phyloP scores from a whole-genome alignment of 2,888 invertebrate genomes.

The Aricia artaxerxes region DNA sequence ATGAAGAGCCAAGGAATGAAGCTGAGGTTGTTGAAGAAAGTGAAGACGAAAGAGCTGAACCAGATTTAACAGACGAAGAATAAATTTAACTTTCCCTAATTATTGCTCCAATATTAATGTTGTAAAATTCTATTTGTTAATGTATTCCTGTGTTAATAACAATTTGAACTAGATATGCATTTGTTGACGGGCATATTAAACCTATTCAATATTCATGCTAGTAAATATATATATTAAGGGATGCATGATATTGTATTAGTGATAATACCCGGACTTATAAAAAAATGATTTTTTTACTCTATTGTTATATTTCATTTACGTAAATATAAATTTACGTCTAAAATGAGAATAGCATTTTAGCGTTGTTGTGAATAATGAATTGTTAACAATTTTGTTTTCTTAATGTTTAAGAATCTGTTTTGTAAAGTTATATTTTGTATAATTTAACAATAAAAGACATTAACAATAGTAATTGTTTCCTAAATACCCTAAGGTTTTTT shows the following conservation, averaged over 20 bases:
- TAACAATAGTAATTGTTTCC: slow-evolving; percentile 45
- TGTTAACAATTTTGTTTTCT: slow-evolving; percentile 53
- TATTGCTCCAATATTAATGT: background rate
- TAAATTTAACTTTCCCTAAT: slow-evolving; percentile 46
- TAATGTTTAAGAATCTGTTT: slow-evolving; percentile 65
- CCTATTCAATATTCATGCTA: slow-evolving; percentile 63
- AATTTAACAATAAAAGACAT: slow-evolving; percentile 78
- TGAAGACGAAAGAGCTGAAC: slow-evolving; percentile 74
- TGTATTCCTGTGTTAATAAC: slow-evolving; percentile 1
- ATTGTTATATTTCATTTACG: slow-evolving; percentile 57
- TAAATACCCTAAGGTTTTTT: background rate
- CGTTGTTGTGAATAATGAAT: slow-evolving; percentile 45
- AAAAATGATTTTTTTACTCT: slow-evolving; percentile 1
- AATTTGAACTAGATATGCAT: slow-evolving; percentile 6
- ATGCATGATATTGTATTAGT: slow-evolving; percentile 59
- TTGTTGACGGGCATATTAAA: slow-evolving; percentile 39
- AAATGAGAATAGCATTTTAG: slow-evolving; percentile 52
- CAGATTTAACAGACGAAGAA: slow-evolving; percentile 77
- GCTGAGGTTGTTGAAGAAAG: slow-evolving; percentile 66
- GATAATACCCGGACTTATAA: background rate
- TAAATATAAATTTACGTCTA: slow-evolving; percentile 63
- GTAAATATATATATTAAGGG: slow-evolving; percentile 34
- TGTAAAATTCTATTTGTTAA: slow-evolving; percentile 24
- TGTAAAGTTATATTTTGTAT: slow-evolving; percentile 74
- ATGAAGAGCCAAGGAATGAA: slow-evolving; percentile 48